phyloP scores from a whole-genome alignment of 2,113 vertebrate species.

The Podocnemis expansa region DNA sequence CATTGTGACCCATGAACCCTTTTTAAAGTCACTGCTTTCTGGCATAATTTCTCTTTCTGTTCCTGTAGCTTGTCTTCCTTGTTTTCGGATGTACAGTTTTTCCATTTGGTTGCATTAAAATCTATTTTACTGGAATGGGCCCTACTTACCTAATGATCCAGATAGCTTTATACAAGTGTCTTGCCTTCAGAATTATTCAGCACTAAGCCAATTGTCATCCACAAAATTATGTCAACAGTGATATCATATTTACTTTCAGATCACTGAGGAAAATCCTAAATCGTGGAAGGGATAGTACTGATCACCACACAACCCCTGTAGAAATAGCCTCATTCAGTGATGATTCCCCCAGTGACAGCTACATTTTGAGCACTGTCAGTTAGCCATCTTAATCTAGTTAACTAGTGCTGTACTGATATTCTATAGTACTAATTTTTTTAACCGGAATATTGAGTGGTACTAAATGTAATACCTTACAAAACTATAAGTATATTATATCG shows the following conservation, averaged over 20 bases:
- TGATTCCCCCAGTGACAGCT: not conserved
- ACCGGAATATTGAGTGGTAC: fast-evolving
- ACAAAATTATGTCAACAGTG: no score
- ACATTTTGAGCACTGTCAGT: not conserved
- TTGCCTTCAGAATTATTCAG: not conserved
- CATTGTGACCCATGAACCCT: fast-evolving
- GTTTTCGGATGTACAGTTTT: not conserved
- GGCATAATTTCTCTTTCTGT: not conserved
- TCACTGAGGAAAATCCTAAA: not conserved
- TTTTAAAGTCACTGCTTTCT: fast-evolving
- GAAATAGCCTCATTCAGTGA: fast-evolving
- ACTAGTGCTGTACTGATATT: fast-evolving
- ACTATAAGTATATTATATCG: no score
- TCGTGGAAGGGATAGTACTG: fast-evolving
- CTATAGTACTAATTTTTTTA: fast-evolving
- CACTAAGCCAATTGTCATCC: no score
- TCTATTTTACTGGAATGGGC: fast-evolving
- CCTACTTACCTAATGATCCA: not conserved
- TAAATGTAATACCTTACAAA: not conserved
- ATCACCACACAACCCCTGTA: not conserved
- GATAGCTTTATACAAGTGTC: fast-evolving
- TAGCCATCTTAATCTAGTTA: not conserved
- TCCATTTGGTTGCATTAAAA: not conserved
- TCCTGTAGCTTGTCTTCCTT: not conserved
- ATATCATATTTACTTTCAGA: not conserved